Evolutionary conservation across 2,113 vertebrate species (phyloP), one percentile per base, ranked within the genome.

Genomic region (Elephas maximus): DNA sequence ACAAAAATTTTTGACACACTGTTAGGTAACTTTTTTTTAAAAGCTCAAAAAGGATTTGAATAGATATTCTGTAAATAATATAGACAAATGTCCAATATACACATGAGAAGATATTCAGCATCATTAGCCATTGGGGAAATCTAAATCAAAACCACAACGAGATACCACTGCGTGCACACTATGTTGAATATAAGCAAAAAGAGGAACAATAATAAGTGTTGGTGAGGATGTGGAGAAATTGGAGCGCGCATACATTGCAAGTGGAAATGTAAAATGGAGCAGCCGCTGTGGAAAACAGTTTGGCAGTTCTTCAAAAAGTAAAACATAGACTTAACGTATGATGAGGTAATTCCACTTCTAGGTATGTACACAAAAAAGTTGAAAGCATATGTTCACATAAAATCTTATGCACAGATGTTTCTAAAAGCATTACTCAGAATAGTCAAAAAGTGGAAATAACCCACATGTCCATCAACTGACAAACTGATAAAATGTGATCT

Each of bases 281-380:
- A 48, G 48, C 48, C 48, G 10, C 48, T 48, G 48, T 48, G 45
- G 44, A 82, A 76, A 94, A 57, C 5, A 51, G 33, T 24, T 57
- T 28, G 15, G 41, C 48, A 82, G 2, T 89, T 91, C n/a, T 67
- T 93, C 44, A 57, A 76, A 89, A 95, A 12, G 14, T 82, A 89
- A 91, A 91, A 84, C 65, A 37, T 37, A 37, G 37, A 37, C 37
- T 37, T 37, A 37, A 37, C 65, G 51, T 79, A 51, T 85, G 57
- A 96, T 26, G 30, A 84, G 67, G 45, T 45, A 90, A 18, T 93
- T 95, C 30, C 57, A 71, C 53, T 84, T 82, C 33, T 73, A 93
- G 41, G 23, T 45, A 57, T 65, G 85, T 41, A 93, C 57, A 48
- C 48, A 48, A 48, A 10, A 48, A 48, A 48, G 48, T 48, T 48